phyloP scores from a whole-genome alignment of 2,113 vertebrate species.

The Laticauda colubrina region DNA sequence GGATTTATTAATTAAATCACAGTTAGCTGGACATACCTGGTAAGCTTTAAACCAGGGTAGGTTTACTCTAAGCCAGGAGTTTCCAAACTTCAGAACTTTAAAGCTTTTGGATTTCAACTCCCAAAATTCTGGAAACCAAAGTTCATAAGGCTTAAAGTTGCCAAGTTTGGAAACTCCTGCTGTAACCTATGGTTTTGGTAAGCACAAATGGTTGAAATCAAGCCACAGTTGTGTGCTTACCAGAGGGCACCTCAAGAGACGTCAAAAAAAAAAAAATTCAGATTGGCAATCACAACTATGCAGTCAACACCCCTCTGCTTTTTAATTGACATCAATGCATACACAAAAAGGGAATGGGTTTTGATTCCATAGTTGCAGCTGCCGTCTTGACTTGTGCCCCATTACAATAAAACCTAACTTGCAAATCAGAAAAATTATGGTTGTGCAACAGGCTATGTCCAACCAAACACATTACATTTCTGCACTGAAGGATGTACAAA shows the following conservation, averaged over 20 bases:
- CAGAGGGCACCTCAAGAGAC: background rate
- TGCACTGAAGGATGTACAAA: background rate
- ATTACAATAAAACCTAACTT: background rate
- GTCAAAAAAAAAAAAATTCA: background rate
- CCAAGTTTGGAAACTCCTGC: background rate
- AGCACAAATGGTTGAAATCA: background rate
- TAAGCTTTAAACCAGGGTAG: background rate
- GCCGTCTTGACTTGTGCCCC: background rate
- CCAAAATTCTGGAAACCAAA: background rate
- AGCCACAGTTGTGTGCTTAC: background rate
- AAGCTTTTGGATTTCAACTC: background rate
- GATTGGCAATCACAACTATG: background rate
- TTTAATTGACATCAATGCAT: background rate
- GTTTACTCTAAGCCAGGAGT: background rate
- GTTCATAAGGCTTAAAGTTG: background rate
- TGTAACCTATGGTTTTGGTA: background rate
- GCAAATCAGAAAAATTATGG: background rate
- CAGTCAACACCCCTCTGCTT: background rate
- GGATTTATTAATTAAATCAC: background rate
- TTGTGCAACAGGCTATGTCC: background rate
- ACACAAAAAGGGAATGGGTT: background rate
- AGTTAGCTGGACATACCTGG: background rate
- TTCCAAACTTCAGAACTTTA: no score
- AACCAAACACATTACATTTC: background rate
- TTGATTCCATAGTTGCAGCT: background rate